Percentiles rank a stretch among this genome's conserved stretches.
Evolutionary conservation across 2,888 invertebrate species (phyloP).

Genomic region (Muscina levida): DNA sequence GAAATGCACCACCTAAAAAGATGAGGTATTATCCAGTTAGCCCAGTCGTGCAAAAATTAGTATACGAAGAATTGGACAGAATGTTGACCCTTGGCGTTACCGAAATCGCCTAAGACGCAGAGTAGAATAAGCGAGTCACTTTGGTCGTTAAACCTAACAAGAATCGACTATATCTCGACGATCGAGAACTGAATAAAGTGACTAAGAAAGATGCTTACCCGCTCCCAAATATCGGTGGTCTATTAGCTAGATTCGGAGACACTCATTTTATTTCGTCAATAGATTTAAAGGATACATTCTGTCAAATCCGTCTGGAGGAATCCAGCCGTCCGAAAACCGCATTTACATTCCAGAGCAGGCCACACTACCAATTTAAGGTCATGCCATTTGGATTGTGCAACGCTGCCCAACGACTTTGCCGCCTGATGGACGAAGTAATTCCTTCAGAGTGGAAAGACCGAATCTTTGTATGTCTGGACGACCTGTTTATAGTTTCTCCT

Average conservation of each 20-base stretch:
- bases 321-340: constrained; percentile 8
- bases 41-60: constrained; percentile 31
- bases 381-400: no score
- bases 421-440: no score
- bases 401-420: no score
- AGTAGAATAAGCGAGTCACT: no score
- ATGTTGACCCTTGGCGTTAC: constrained; percentile 13
- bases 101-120: no score
- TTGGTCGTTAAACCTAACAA: neutral
- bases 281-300: constrained; percentile 29
- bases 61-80: constrained; percentile 26
- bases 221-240: constrained; percentile 44
- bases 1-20: no score
- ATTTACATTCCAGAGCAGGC: constrained; percentile 18
- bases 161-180: constrained; percentile 36
- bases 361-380: constrained; percentile 7
- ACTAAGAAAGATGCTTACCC: constrained; percentile 42
- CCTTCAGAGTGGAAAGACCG: no score
- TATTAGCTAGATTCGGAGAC: constrained; percentile 24
- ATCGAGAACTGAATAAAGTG: constrained; percentile 38
- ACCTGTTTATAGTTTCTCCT: constrained; percentile 2
- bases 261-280: constrained; percentile 34
- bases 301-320: constrained; percentile 8
- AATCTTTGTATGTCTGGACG: constrained; percentile 6
- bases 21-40: no score